phyloP scores from a whole-genome alignment of 2,888 invertebrate species.

The Heliconius erato region DNA sequence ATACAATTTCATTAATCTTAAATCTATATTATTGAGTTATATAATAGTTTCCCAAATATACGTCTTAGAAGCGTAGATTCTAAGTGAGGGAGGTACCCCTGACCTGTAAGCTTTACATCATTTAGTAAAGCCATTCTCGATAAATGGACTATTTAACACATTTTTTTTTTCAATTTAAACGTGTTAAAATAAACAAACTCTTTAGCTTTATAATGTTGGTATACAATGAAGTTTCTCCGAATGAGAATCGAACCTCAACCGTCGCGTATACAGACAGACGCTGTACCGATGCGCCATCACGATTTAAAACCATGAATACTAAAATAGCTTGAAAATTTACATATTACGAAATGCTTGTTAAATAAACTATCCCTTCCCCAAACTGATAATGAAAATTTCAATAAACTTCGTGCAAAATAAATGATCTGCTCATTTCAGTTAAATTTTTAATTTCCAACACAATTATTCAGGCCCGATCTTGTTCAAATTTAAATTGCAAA shows the following conservation, averaged over 20 bases:
- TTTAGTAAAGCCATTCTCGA: no score
- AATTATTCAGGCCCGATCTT: not conserved
- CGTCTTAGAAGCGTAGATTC: no score
- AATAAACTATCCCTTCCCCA: not conserved
- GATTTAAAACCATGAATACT: not conserved
- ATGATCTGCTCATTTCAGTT: no score
- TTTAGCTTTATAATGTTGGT: no score
- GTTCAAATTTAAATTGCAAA: slow-evolving; percentile 17
- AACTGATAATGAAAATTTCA: slow-evolving; percentile 3
- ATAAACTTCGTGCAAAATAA: not conserved
- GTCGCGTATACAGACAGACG: not conserved
- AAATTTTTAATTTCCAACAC: not conserved
- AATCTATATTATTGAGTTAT: no score
- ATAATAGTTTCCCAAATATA: no score
- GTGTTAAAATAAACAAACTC: no score
- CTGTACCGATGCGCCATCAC: not conserved
- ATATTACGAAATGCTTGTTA: not conserved
- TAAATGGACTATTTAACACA: no score
- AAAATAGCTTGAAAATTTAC: not conserved
- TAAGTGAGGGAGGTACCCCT: no score
- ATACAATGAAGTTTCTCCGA: not conserved
- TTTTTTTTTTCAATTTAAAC: no score
- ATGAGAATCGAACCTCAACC: not conserved
- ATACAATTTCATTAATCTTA: not conserved
- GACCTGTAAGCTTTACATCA: no score